These are phyloP conservation scores for Cephus nigrinus DNA, from an alignment of 2,888 invertebrate genomes.

Conservation along the genomic window DNA sequence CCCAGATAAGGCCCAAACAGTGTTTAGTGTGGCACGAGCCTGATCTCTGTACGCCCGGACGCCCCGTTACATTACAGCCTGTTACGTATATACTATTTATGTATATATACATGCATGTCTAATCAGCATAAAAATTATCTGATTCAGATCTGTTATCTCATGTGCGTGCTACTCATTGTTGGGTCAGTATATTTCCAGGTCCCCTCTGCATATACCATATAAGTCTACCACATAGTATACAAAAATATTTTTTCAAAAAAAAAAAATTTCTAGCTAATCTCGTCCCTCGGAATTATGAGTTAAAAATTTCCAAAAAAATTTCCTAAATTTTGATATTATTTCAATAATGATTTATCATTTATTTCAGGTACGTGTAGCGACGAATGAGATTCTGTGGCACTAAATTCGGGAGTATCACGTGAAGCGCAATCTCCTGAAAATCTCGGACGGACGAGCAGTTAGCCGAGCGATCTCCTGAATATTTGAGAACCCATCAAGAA, in stretches of 20 bases:
- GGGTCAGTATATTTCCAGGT: neutral
- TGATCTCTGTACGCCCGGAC: neutral
- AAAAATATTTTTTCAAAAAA: neutral
- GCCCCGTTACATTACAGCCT: neutral
- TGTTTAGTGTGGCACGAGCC: neutral
- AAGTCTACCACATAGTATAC: neutral
- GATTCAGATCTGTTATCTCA: neutral
- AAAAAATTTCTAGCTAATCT: neutral
- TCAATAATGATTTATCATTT: neutral
- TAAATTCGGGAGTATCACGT: conserved; percentile 37
- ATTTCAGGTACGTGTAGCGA: neutral
- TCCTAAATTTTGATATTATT: neutral
- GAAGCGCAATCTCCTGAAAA: conserved; percentile 60
- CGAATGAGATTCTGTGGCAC: conserved; percentile 24
- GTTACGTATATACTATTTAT: neutral
- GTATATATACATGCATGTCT: neutral
- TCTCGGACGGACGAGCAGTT: conserved; percentile 63
- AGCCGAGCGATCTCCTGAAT: conserved; percentile 63
- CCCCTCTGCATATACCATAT: neutral
- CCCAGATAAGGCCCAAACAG: neutral
- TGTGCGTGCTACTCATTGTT: neutral
- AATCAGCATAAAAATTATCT: neutral
- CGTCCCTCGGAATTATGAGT: neutral
- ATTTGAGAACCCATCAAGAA: conserved; percentile 51
- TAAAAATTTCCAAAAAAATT: neutral